A percentile compares a stretch with the other conserved stretches of the same genome.
Conservation (phyloP, 1,140 invertebrate species). For the Drosophila lacertosa region DNA sequence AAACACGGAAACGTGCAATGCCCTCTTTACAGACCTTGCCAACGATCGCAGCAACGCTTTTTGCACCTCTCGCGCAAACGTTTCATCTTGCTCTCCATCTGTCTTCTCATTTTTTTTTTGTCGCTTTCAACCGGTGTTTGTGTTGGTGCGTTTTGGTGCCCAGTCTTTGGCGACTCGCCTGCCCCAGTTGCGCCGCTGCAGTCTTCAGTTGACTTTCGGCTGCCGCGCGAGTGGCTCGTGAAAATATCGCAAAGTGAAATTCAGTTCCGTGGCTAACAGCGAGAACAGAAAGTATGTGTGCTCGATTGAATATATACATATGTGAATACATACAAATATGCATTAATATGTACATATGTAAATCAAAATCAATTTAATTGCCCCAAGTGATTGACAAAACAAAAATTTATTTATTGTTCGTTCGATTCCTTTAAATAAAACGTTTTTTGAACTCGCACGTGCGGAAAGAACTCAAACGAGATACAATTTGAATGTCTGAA, state of each 20-base stretch:
- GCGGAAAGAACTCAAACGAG: background rate
- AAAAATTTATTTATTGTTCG: background rate
- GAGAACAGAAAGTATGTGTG: slow-evolving; percentile 42
- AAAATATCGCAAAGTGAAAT: slow-evolving; percentile 34
- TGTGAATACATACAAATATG: background rate
- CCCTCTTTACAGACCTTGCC: background rate
- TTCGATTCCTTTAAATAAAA: background rate
- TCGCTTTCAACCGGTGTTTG: slow-evolving; percentile 15
- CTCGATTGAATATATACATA: too few relatives aligned
- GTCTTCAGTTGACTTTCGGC: slow-evolving; percentile 46
- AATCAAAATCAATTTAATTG: slow-evolving; percentile 61
- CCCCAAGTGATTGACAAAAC: slow-evolving; percentile 13
- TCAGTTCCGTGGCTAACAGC: slow-evolving; percentile 11
- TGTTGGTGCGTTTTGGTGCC: slow-evolving; percentile 35
- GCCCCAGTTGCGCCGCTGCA: slow-evolving; percentile 28
- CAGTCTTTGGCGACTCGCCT: slow-evolving; percentile 22
- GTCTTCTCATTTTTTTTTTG: slow-evolving; percentile 6
- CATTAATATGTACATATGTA: slow-evolving; percentile 1
- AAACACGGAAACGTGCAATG: background rate
- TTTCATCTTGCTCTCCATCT: background rate
- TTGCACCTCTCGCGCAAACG: background rate
- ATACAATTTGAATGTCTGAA: slow-evolving; percentile 12
- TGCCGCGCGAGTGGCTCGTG: slow-evolving; percentile 38
- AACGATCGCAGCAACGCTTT: slow-evolving; percentile 4
- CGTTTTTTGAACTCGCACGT: slow-evolving; percentile 18